phyloP scores from a whole-genome alignment of 2,113 vertebrate species.

The Chaetura pelagica region DNA sequence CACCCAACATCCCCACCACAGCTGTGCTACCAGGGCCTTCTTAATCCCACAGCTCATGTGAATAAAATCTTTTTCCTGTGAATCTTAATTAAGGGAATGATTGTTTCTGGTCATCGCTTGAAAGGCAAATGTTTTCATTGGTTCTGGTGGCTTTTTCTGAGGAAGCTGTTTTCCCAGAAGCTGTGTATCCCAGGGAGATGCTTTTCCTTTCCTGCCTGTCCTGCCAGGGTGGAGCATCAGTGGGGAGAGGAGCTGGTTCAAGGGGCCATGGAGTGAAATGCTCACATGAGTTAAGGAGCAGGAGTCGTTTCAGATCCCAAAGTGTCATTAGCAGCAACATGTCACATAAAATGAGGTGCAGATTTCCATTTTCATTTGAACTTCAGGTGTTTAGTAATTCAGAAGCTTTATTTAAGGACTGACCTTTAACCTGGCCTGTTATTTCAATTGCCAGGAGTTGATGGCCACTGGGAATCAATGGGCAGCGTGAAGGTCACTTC shows the following conservation, averaged over 20 bases:
- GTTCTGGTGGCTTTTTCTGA: slow-evolving; percentile 11
- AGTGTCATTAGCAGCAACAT: slow-evolving; percentile 66
- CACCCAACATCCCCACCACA: fast-evolving
- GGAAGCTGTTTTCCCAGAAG: not conserved
- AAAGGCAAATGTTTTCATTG: slow-evolving; percentile 61
- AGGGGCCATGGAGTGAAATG: not conserved
- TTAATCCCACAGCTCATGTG: slow-evolving; percentile 24
- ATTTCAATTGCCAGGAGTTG: slow-evolving; percentile 80
- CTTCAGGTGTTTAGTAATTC: slow-evolving; percentile 81
- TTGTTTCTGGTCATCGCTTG: slow-evolving; percentile 27
- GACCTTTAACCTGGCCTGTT: slow-evolving; percentile 85
- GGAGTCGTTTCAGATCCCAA: slow-evolving; percentile 28
- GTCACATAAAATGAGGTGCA: slow-evolving; percentile 70
- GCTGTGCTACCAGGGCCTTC: not conserved
- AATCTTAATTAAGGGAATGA: slow-evolving; percentile 58
- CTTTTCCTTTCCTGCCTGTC: not conserved
- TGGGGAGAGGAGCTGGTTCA: not conserved
- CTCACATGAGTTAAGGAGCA: slow-evolving; percentile 4
- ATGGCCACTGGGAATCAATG: slow-evolving; percentile 86
- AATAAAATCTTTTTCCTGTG: slow-evolving; percentile 49
- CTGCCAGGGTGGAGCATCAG: not conserved
- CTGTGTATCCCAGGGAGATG: not conserved
- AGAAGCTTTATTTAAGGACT: slow-evolving; percentile 88
- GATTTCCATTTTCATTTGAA: slow-evolving; percentile 87
- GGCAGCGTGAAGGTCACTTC: slow-evolving; percentile 85